phyloP scores from a whole-genome alignment of 2,797 vertebrate species.

The Pogonophryne albipinna region DNA sequence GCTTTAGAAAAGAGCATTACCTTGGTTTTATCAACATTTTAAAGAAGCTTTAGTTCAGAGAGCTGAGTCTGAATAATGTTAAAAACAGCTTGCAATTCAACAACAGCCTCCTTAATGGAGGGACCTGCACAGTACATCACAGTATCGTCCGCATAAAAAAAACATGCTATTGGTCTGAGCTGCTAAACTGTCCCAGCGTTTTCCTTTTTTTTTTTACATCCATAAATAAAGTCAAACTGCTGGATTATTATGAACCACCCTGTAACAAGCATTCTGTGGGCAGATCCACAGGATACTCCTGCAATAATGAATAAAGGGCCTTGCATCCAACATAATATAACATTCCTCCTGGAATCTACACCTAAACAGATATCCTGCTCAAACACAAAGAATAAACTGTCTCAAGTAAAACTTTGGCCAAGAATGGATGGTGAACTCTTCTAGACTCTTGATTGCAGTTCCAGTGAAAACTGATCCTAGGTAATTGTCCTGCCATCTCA shows the following conservation, averaged over 20 bases:
- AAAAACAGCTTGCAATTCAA: no score
- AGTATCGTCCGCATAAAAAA: no score
- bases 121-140: no score
- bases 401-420: conserved; percentile 42
- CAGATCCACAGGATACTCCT: conserved; percentile 15
- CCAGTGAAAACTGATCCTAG: conserved; percentile 60
- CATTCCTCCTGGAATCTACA: conserved; percentile 38
- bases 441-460: conserved; percentile 58
- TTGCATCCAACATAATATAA: conserved; percentile 38
- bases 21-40: no score
- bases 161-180: conserved; percentile 50
- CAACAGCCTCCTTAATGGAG: no score
- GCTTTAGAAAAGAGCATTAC: no score
- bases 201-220: conserved; percentile 37
- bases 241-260: no score
- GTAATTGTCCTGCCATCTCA: conserved; percentile 53
- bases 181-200: conserved; percentile 48
- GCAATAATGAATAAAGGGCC: conserved; percentile 10
- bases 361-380: conserved; percentile 37
- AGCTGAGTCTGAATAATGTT: no score
- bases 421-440: conserved; percentile 37
- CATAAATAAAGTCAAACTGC: conserved; percentile 49
- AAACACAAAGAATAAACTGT: conserved; percentile 43
- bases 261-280: conserved; percentile 22
- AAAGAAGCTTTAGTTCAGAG: no score